These are phyloP conservation scores for Spatula versicolor DNA, from an alignment of 2,797 vertebrate species.

Conservation along the genomic window DNA sequence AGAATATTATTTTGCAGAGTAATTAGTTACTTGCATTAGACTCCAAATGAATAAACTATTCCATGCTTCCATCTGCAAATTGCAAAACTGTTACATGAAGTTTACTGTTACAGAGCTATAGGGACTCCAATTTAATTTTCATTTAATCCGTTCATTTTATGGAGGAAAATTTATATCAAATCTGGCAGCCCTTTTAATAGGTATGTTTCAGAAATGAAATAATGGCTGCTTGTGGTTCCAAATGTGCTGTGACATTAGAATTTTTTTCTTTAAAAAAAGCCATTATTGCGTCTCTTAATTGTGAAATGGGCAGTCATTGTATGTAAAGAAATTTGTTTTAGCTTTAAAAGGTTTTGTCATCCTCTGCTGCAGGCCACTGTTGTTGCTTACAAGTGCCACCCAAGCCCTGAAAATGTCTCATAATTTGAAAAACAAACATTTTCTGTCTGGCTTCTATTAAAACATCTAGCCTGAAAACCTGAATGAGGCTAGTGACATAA, in stretches of 20 bases:
- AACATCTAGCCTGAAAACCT: not conserved
- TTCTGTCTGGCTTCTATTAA: not conserved
- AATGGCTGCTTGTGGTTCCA: not conserved
- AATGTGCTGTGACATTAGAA: not conserved
- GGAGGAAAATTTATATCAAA: not conserved
- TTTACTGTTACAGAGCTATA: not conserved
- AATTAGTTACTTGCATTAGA: not conserved
- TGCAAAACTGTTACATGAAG: not conserved
- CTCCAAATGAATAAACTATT: not conserved
- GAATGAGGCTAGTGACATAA: not conserved
- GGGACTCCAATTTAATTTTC: not conserved
- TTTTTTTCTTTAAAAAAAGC: not conserved
- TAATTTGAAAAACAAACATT: not conserved
- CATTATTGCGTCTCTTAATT: not conserved
- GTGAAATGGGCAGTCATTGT: not conserved
- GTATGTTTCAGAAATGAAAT: not conserved
- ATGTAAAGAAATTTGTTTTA: not conserved
- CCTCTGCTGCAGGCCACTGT: not conserved
- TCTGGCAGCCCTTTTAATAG: not conserved
- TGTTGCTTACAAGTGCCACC: not conserved
- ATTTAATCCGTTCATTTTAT: constrained; percentile 24
- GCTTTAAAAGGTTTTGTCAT: not conserved
- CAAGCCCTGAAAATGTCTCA: not conserved
- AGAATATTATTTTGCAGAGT: constrained; percentile 15
- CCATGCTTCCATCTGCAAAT: constrained; percentile 19